These are phyloP conservation scores for Shargacucullia verbasci DNA, from an alignment of 2,888 invertebrate species.

Conservation along the genomic window DNA sequence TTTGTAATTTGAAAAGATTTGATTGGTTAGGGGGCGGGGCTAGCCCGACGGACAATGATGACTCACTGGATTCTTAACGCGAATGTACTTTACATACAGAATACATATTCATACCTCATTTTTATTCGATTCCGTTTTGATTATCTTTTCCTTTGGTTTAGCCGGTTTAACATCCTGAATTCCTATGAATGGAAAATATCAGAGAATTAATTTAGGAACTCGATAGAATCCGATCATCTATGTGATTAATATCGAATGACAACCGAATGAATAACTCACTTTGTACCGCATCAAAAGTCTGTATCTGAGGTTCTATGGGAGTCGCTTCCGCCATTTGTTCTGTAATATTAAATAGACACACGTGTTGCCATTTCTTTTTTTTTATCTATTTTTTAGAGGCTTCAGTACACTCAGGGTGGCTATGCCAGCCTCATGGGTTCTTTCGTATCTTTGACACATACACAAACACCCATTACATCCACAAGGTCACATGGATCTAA, in stretches of 20 bases:
- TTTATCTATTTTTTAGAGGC: no score
- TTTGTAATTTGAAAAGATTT: no score
- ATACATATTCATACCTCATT: constrained; percentile 27
- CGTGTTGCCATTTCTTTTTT: no score
- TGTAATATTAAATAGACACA: constrained; percentile 19
- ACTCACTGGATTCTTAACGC: no score
- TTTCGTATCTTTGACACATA: no score
- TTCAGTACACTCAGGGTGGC: no score
- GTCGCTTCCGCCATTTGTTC: constrained; percentile 52
- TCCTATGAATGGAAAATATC: constrained; percentile 25
- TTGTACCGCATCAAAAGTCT: constrained; percentile 55
- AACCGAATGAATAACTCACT: constrained; percentile 42
- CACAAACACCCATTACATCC: no score
- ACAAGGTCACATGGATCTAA: no score
- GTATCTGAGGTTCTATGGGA: constrained; percentile 33
- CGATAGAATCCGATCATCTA: not conserved
- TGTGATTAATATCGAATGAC: not conserved
- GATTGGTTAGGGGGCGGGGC: no score
- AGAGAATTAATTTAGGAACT: not conserved
- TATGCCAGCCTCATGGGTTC: no score
- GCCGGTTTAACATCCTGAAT: constrained; percentile 45
- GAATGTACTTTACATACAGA: no score
- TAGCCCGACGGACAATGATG: no score
- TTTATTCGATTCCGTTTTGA: constrained; percentile 39
- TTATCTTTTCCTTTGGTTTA: constrained; percentile 37